Percentiles rank a stretch among this genome's conserved stretches.
Conservation (phyloP, 2,888 invertebrate species). For the Drymonia ruficornis region DNA sequence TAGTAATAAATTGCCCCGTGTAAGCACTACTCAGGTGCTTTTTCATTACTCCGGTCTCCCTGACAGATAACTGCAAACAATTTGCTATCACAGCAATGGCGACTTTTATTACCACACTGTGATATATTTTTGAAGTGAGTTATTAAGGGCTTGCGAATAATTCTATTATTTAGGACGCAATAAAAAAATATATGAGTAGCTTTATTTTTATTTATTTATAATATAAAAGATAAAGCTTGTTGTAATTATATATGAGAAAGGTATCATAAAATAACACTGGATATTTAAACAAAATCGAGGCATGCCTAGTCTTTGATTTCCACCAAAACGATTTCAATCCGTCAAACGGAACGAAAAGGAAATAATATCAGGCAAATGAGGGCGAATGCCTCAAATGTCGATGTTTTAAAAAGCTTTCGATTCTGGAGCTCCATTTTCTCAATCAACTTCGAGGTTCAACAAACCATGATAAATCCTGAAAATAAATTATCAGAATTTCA, state of each 20-base stretch:
- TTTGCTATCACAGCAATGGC: slow-evolving; percentile 18
- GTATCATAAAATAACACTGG: too few relatives aligned
- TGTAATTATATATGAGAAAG: too few relatives aligned
- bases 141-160: background rate
- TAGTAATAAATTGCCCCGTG: slow-evolving; percentile 61
- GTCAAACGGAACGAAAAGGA: slow-evolving; percentile 1
- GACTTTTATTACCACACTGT: background rate
- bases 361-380: slow-evolving; percentile 4
- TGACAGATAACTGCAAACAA: slow-evolving; percentile 36
- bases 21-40: slow-evolving; percentile 61
- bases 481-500: slow-evolving; percentile 15
- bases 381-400: slow-evolving; percentile 1
- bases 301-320: background rate
- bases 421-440: slow-evolving; percentile 3
- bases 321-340: background rate
- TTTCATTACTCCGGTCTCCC: slow-evolving; percentile 55
- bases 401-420: slow-evolving; percentile 5
- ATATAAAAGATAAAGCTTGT: too few relatives aligned
- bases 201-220: too few relatives aligned
- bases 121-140: background rate
- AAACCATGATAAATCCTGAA: slow-evolving; percentile 10
- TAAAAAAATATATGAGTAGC: too few relatives aligned
- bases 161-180: too few relatives aligned
- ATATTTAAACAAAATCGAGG: background rate
- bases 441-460: slow-evolving; percentile 4